Evolutionary conservation across 2,113 vertebrate genomes (phyloP), one percentile per base, ranked within the genome.

Genomic region (Dicaeum eximium): DNA sequence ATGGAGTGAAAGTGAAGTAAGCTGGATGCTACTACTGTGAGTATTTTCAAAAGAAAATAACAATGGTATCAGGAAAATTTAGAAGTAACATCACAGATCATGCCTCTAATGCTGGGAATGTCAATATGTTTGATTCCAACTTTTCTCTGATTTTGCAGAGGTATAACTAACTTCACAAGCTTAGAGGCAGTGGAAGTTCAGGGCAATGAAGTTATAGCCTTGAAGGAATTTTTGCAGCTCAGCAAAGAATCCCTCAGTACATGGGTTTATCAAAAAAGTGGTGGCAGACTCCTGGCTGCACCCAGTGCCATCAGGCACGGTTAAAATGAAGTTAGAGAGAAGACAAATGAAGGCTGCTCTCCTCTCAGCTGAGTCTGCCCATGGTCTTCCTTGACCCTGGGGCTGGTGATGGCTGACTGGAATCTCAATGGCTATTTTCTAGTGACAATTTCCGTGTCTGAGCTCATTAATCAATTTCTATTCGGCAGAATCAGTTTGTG

Each of bases 381-480:
- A 14, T 90, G 69, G 38, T 84, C 78, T 80, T 94, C 91, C 90
- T 93, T 95, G 96, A 96, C 96, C 95, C 88, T 85, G 11, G 75
- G 78, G 94, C 94, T 88, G 79, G 82, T 82, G 87, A 53, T 78
- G 42, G 25, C 93, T 88, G 81, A 87, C 94, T 93, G 47, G 93
- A 94, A 90, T 93, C 93, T 97, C 92, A 88, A 88, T 54, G 89
- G 70, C 90, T 95, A 51, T 95, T 97, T 97, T 96, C 94, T 92
- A 94, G 72, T 84, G 95, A 95, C 96, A 93, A 51, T 92, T 95
- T 86, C 80, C 30, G 82, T 88, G 94, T 96, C 96, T 97, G 84
- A 97, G 89, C 94, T 96, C 96, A 94, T 97, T 95, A 97, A 94
- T 97, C 91, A 95, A 95, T 96, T 96, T 96, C 96, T 95, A 47